Evolutionary conservation across 1,140 invertebrate genomes (phyloP).

Genomic region (Drosophila burlai): DNA sequence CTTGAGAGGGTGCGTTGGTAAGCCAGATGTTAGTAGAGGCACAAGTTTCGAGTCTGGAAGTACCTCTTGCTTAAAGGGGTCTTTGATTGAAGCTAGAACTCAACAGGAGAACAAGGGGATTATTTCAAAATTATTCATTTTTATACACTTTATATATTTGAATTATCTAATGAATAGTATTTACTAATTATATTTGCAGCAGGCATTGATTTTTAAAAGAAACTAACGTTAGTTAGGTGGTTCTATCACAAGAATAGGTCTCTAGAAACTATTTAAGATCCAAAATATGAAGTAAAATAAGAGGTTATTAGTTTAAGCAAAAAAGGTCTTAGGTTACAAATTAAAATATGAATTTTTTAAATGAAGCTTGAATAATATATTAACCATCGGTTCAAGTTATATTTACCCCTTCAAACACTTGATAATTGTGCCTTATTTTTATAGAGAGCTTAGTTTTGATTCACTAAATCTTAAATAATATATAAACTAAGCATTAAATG

Average conservation of each 20-base stretch:
- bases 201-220: no score
- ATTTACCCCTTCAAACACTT: neutral
- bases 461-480: neutral
- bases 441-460: neutral
- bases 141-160: no score
- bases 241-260: no score
- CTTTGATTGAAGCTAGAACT: neutral
- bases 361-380: no score
- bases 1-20: neutral
- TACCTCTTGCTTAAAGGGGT: neutral
- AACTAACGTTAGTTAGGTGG: no score
- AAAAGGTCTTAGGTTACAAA: no score
- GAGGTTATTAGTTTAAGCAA: no score
- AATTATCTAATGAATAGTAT: no score
- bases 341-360: no score
- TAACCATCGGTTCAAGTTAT: neutral
- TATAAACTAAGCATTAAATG: neutral
- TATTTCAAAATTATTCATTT: neutral
- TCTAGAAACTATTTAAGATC: no score
- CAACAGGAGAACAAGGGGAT: neutral
- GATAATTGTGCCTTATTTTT: neutral
- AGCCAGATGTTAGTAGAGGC: constrained; percentile 1
- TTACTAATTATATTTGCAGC: no score
- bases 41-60: neutral
- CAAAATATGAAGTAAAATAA: no score